Base-by-base conservation (phyloP, 2,888 invertebrate genomes). In the Eledona agricola region DNA sequence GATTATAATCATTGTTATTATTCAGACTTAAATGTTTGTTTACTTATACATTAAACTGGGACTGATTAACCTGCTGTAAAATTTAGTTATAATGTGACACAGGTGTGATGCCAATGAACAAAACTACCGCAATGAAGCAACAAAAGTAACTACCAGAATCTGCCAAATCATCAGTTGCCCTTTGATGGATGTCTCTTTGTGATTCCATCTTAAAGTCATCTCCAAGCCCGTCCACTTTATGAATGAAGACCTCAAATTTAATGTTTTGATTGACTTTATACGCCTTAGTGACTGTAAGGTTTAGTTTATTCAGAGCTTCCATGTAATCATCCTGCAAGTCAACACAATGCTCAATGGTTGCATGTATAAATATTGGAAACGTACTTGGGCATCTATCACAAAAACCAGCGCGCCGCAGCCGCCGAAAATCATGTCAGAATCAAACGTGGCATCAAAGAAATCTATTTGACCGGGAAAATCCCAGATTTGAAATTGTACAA, bases 401-500 rank as follows among this genome's bases (percentile, higher is more conserved):
- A 98, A 99, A 19, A 99, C 94, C 26, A 99, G 80, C 32, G 99
- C 98, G 43, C 96, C 97, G 79, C 96, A 97, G 11, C 95, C 93
- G 29, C 95, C 93, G 80, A 98, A 98, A 69, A 97, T 96, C 80
- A 90, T 90, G 65, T 96, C 95, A 6, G 93, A 91, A 79, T 98
- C 96, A 78, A 96, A 96, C 4, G 91, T 89, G 17, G 93, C 89
- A 80, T 98, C 96, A 77, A 97, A 94, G 72, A 96, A 96, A 75
- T 98, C 96, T 62, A 98, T 94, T 78, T 99, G 98, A 1, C 98
- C 99, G 2, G 99, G 99, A 77, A 99, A 96, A 76, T 99, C 99
- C 94, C 97, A 97, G 61, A 99, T 97, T 86, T 98, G 96, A 79
- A 99, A 99, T 76, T 98, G 97, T 37, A 99, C 96, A 83, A 99